Base-by-base conservation (phyloP, 2,113 vertebrate genomes). In the Collichthys lucidus region DNA sequence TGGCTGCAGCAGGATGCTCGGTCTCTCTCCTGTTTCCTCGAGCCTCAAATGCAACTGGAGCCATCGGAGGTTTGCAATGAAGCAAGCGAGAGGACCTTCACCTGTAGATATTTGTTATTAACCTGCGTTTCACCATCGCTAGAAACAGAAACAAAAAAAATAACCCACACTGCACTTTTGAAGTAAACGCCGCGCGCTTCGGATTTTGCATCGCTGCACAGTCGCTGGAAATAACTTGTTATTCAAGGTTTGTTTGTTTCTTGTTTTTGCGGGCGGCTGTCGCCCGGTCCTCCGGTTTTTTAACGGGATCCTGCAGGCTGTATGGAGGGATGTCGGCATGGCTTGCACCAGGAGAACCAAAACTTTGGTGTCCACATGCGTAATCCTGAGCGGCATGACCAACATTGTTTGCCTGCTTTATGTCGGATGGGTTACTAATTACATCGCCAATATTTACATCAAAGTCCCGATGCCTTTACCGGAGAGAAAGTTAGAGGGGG, bases 361-460 rank as follows among this genome's bases (percentile, higher is more conserved):
- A 98, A 98, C 98, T 97, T 97, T 99, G 94, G 97, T 99, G 95
- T 99, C 97, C 93, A 98, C 97, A 92, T 99, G 98, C 94, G 98
- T 99, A 92, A 99, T 99, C 93, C 93, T 99, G 93, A 99, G 98
- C 90, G 98, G 97, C 86, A 98, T 98, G 97, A 98, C 97, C 95
- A 99, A 99, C 92, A 97, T 99, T 82, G 96, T 99, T 78, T 99
- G 98, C 92, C 93, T 99, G 93, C 95, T 99, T 57, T 99, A 99
- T 88, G 97, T 99, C 92, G 98, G 98, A 87, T 99, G 98, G 98
- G 97, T 99, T 35, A 98, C 97, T 93, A 99, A 99, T 94, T 99
- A 99, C 94, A 97, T 99, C 84, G 98, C 97, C 88, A 98, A 96
- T 35, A 96, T 98, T 73, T 98, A 98, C 90, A 96, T 99, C 90